A percentile compares a stretch with the other conserved stretches of the same genome.
Conservation (phyloP, 1,140 invertebrate species). For the Linepithema humile region DNA sequence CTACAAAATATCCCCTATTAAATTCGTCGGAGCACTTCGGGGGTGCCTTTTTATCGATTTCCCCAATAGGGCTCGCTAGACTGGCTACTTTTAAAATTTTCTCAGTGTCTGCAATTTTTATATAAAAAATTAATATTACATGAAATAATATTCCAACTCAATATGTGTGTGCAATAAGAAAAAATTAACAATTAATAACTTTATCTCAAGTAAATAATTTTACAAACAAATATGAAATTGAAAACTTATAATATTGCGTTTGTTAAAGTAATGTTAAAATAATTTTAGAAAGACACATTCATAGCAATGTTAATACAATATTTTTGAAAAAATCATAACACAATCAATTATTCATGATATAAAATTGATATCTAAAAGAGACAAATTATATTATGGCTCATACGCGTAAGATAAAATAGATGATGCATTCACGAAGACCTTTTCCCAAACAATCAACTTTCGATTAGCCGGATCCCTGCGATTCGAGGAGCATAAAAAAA, state of each 20-base stretch:
- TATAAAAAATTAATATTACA: neutral
- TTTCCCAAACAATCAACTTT: constrained; percentile 77
- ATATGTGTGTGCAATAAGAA: constrained; percentile 1
- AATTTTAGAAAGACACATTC: too few species aligned
- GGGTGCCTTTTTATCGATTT: constrained; percentile 31
- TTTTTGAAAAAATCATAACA: neutral
- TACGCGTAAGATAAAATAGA: neutral
- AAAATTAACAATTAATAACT: neutral
- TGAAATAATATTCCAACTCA: neutral
- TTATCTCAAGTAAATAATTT: too few species aligned
- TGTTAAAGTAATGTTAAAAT: too few species aligned
- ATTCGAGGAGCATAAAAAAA: constrained; percentile 55
- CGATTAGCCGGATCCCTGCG: constrained; percentile 59
- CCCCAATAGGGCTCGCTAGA: constrained; percentile 1
- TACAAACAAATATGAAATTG: too few species aligned
- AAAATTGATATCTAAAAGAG: neutral
- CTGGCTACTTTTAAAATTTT: constrained; percentile 13
- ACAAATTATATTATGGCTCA: neutral
- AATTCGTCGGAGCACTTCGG: neutral
- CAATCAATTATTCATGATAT: neutral
- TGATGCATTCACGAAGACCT: neutral
- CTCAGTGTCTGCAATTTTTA: neutral
- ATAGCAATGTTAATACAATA: neutral
- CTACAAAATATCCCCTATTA: constrained; percentile 53
- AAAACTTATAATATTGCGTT: too few species aligned